Evolutionary conservation across 2,797 vertebrate genomes (phyloP), one percentile per base, ranked within the genome.

Genomic region (Lutjanus argentimaculatus): DNA sequence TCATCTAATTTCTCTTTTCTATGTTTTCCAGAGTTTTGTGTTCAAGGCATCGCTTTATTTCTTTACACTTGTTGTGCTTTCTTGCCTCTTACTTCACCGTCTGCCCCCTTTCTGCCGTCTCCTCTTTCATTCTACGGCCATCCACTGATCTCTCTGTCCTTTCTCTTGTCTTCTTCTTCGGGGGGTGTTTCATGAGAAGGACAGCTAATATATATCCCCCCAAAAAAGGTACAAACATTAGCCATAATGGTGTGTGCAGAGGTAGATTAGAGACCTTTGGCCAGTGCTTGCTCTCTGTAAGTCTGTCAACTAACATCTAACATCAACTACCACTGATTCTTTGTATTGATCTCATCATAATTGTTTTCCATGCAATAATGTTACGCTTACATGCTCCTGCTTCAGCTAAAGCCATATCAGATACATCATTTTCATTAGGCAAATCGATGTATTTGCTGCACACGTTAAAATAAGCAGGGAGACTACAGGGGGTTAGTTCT

Each of bases 181-280:
- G 93, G 94, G 94, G 97, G 95, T 93, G 95, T 96, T 95, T 97
- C 95, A 94, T 97, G 96, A 97, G 97, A 98, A 98, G 97, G 97
- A 95, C 96, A 97, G 92, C 96, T 97, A 95, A n/a, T n/a, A 97
- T 96, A 96, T 97, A 96, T 97, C 90, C 97, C 94, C 97, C 97
- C 90, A 97, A 96, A 95, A 98, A 97, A 98, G 97, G 97, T 98
- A 98, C 95, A 95, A 86, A 89, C 87, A 74, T 72, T 77, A 85
- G 91, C 73, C 58, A 7, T 51, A 59, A 49, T 12, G 53, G 59
- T 85, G 90, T 94, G 90, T 87, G 79, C 84, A 75, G 76, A 77
- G 15, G 57, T 85, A 82, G 77, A 58, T 76, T 30, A 30, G 25
- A 61, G 80, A 77, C 59, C 15, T 77, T 72, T 80, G 69, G 55